Percentiles rank a stretch among this genome's conserved stretches.
These are phyloP conservation scores for Gryllus longicercus DNA, from an alignment of 2,888 invertebrate species.

Conservation along the genomic window DNA sequence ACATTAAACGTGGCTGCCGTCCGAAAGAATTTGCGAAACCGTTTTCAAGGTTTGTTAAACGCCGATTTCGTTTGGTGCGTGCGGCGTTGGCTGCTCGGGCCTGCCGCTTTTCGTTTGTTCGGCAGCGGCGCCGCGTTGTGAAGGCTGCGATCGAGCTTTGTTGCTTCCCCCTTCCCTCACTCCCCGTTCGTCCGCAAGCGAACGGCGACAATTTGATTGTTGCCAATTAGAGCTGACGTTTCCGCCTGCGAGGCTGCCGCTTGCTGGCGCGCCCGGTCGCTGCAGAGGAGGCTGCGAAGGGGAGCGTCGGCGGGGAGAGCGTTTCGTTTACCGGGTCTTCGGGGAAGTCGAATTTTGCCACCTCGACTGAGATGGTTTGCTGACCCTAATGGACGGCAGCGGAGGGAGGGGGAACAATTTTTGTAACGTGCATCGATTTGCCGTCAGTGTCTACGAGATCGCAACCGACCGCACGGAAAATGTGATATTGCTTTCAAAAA, in stretches of 20 bases:
- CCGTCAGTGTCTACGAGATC: too few species aligned
- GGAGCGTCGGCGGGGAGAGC: neutral
- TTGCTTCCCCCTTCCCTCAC: constrained; percentile 19
- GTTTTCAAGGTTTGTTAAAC: constrained; percentile 17
- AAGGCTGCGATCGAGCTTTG: constrained; percentile 18
- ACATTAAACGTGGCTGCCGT: constrained; percentile 6
- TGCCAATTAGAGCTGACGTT: neutral
- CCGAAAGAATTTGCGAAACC: constrained; percentile 10
- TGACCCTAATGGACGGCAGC: too few species aligned
- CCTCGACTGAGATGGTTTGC: too few species aligned
- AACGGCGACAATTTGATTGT: constrained; percentile 6
- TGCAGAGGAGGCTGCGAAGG: neutral
- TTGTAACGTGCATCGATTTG: too few species aligned
- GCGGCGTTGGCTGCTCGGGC: neutral
- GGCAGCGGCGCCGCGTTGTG: neutral
- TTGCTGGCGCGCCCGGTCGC: neutral
- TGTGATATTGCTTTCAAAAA: too few species aligned
- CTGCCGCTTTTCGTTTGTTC: neutral
- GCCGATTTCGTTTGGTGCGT: constrained; percentile 17
- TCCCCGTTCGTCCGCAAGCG: constrained; percentile 19
- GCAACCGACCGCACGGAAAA: too few species aligned
- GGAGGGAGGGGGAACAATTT: too few species aligned
- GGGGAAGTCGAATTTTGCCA: too few species aligned
- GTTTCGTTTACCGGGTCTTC: neutral
- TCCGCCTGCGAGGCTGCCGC: neutral